Percentiles rank a stretch among this genome's conserved stretches.
These are phyloP conservation scores for Xestia sexstrigata DNA, from an alignment of 2,888 invertebrate species.

Conservation along the genomic window DNA sequence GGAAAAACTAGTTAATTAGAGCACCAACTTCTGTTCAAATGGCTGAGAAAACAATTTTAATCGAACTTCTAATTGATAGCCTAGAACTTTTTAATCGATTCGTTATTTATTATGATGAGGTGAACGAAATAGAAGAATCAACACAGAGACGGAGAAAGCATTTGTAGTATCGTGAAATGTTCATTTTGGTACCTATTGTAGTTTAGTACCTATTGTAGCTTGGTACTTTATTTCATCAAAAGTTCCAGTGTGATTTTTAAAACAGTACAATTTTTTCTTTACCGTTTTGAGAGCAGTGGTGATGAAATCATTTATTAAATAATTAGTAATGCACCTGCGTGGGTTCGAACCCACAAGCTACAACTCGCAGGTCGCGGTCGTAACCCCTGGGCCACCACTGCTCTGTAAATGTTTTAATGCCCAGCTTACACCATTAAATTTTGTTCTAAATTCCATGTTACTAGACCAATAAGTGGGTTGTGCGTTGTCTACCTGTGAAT, in stretches of 20 bases:
- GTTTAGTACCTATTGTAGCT: background rate
- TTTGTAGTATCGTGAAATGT: background rate
- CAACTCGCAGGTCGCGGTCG: background rate
- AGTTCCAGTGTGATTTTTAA: background rate
- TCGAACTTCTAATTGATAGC: slow-evolving; percentile 19
- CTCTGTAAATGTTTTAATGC: background rate
- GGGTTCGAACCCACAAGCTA: background rate
- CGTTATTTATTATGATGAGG: slow-evolving; percentile 1
- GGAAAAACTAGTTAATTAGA: slow-evolving; percentile 16
- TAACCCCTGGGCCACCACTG: background rate
- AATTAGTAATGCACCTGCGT: background rate
- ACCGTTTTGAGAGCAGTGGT: background rate
- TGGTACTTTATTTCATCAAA: background rate
- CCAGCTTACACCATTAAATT: background rate
- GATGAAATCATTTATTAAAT: background rate
- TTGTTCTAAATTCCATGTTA: background rate
- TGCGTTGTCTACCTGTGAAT: background rate
- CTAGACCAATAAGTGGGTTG: background rate
- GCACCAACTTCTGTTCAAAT: slow-evolving; percentile 10
- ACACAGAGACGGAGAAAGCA: background rate
- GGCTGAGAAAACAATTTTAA: slow-evolving; percentile 11
- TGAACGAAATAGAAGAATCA: background rate
- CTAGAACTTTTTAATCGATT: background rate
- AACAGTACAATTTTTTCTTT: background rate
- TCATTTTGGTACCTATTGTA: background rate